Conservation (phyloP, 2,797 vertebrate species). For the Danio aesculapii region DNA sequence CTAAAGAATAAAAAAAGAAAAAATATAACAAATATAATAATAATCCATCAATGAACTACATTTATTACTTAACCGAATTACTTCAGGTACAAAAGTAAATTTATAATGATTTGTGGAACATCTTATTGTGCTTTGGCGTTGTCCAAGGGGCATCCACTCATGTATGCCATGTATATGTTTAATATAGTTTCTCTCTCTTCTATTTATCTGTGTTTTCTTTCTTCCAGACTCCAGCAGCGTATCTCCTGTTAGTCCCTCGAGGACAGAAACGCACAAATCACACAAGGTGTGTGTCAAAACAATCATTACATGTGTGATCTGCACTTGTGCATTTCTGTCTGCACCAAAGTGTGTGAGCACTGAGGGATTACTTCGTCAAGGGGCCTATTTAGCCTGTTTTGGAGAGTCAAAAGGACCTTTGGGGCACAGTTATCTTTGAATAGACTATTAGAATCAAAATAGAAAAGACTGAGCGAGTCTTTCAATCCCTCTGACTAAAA, state of each 20-base stretch:
- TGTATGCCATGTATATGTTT: neutral
- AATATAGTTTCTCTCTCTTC: neutral
- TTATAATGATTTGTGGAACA: too few relatives aligned
- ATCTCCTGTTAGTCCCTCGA: constrained; percentile 49
- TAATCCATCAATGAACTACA: too few relatives aligned
- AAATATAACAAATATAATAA: too few relatives aligned
- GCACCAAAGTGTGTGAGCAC: constrained; percentile 6
- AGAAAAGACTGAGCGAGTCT: neutral
- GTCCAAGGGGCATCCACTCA: too few relatives aligned
- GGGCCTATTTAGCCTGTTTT: constrained; percentile 51
- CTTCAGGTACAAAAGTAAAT: too few relatives aligned
- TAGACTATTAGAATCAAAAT: constrained; percentile 19
- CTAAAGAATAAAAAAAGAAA: too few relatives aligned
- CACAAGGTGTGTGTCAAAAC: constrained; percentile 71
- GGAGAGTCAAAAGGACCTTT: constrained; percentile 45
- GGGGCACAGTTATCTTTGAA: constrained; percentile 42
- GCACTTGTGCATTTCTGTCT: constrained; percentile 19
- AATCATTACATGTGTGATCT: constrained; percentile 26
- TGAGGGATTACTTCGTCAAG: constrained; percentile 39
- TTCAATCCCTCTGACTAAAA: constrained; percentile 3
- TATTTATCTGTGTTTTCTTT: neutral
- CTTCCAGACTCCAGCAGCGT: constrained; percentile 61
- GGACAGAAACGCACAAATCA: constrained; percentile 53
- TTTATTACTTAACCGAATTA: too few relatives aligned
- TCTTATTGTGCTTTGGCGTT: too few relatives aligned